Evolutionary conservation across 1,140 invertebrate species (phyloP), one percentile per base, ranked within the genome.

Genomic region (Bombus confusus): DNA sequence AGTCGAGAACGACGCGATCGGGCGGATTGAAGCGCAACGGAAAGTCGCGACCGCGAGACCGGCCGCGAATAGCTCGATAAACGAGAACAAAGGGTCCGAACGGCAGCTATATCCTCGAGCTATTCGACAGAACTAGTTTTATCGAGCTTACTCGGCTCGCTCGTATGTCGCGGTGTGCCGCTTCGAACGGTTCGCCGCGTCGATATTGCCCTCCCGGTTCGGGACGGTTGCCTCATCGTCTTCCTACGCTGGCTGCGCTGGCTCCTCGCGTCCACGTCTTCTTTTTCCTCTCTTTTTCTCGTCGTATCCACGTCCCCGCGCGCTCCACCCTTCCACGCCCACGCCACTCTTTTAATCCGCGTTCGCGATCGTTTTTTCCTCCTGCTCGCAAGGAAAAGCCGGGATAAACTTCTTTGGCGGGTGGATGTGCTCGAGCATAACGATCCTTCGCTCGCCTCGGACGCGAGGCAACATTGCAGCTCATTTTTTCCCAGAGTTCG

Each of bases 371-470:
- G 39, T 71, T 41, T 13, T n/a, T n/a, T 28, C 37, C n/a, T 47
- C 12, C 39, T 2, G 12, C 71, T 31, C 71, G 28, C 28, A 47
- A 6, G 71, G 82, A 31, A 71, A 78, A 71, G 47, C 66, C 22
- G 28, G 66, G 76, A 84, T 84, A 84, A 84, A 84, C 66, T 84
- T 84, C 76, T 84, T 62, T 39, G 64, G 66, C 22, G 39, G 75
- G 59, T 82, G 76, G 80, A 89, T 89, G 85, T 72, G 85, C 69
- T 78, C 79, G 79, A 69, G 87, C 88, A 76, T 90, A 90, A 90
- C 88, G 88, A 90, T 90, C 59, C 80, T 31, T 77, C 47, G 83
- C 25, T 68, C 62, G 31, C 34, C 41, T 28, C 25, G 77, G 66
- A 47, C 82, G 77, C 86, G 9, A 62, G 62, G 47, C 39, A 39